Percentiles rank a stretch among this genome's conserved stretches.
phyloP scores from a whole-genome alignment of 2,113 vertebrate species.

The Macquaria ambigua region DNA sequence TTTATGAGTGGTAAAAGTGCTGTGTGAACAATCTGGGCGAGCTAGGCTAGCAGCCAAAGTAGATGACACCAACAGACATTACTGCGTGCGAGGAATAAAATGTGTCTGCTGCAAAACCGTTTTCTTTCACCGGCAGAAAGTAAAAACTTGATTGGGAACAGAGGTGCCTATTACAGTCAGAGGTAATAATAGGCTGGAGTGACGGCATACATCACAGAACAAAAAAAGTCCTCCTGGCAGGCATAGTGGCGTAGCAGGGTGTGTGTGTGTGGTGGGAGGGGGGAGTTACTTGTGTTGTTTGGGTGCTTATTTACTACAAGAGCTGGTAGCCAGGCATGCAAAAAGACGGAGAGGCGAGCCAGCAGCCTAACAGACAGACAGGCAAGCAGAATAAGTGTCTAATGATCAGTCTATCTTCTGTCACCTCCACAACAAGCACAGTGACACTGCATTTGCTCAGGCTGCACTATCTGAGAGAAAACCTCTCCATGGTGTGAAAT shows the following conservation, averaged over 20 bases:
- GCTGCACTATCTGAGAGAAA: conserved; percentile 3
- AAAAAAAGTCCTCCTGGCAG: conserved; percentile 60
- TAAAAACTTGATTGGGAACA: conserved; percentile 77
- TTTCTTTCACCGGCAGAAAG: conserved; percentile 73
- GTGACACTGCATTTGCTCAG: conserved; percentile 37
- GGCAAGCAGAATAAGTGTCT: conserved; percentile 27
- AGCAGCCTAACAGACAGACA: conserved; percentile 45
- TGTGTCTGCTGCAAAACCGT: conserved; percentile 68
- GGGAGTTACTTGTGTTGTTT: conserved; percentile 49
- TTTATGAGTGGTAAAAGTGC: conserved; percentile 60
- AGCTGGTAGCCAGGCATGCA: conserved; percentile 52
- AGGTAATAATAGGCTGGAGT: conserved; percentile 77
- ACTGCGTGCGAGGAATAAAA: conserved; percentile 55
- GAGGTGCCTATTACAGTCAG: conserved; percentile 79
- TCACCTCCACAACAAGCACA: conserved; percentile 39
- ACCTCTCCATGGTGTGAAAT: conserved; percentile 32
- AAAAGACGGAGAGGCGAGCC: conserved; percentile 33
- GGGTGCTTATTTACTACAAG: conserved; percentile 67
- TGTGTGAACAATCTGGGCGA: conserved; percentile 67
- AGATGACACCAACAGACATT: conserved; percentile 65
- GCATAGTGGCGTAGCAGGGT: conserved; percentile 30
- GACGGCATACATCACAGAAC: conserved; percentile 65
- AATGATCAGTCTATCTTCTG: conserved; percentile 39
- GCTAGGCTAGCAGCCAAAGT: conserved; percentile 59
- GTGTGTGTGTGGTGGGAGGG: conserved; percentile 24